Evolutionary conservation across 1,140 invertebrate genomes (phyloP), one percentile per base, ranked within the genome.

Genomic region (Aporrectodea caliginosa): DNA sequence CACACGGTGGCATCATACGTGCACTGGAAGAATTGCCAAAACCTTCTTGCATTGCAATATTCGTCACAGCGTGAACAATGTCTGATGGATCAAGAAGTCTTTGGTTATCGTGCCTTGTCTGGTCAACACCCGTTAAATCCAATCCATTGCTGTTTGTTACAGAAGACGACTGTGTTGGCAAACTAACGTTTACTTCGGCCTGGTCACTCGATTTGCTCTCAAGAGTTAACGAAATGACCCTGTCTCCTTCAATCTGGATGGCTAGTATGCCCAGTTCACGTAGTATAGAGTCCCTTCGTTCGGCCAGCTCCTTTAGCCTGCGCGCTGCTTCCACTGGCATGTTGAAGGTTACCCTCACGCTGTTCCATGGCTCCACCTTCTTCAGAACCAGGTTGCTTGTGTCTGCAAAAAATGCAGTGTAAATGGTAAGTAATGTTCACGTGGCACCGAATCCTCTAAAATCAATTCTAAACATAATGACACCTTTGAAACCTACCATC

Each of bases 341-440:
- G 85, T 95, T 95, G 90, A 98, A 94, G 88, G 95, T 98, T 87
- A 98, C 95, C 89, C 94, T 92, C 83, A 98, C 96, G 85, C 95
- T 96, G 90, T 98, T 97, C 95, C 95, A 98, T 91, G 96, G 96
- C 91, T 98, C 96, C 90, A 98, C 93, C 91, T 98, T 94, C 82
- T 92, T 91, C 78, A 93, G 58, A 69, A 86, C 84, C 71, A 88
- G 77, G 82, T 86, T 86, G 22, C 84, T 83, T 75, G 85, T 83
- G 80, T 86, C 85, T 86, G 83, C 71, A 85, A 84, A 75, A 73
- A 73, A 68, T n/a, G n/a, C n/a, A n/a, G n/a, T n/a, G n/a, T n/a
- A n/a, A 80, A 81, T 14, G 29, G 43, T 30, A 78, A 68, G 35
- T 16, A 69, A 69, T n/a, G 16, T 16, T 16, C 16, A n/a, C 68